Percentiles rank a stretch among this genome's conserved stretches.
Conservation (phyloP, 2,113 vertebrate species). For the Sylvietta virens region DNA sequence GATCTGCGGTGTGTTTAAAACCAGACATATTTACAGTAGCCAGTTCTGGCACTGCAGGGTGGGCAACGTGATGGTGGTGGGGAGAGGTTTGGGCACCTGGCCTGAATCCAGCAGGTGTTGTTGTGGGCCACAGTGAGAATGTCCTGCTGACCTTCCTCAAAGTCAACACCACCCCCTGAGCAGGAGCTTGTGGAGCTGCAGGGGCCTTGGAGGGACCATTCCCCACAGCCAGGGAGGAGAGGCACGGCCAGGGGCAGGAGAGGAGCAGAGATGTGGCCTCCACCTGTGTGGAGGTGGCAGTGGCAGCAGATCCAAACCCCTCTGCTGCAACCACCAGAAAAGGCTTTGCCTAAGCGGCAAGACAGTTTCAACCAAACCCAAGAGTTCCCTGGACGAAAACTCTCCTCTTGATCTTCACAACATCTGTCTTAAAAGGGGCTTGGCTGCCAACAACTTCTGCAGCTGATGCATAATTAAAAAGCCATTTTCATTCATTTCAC, state of each 20-base stretch:
- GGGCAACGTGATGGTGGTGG: fast-evolving
- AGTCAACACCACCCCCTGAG: fast-evolving
- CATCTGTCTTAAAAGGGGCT: not conserved
- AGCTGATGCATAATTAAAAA: constrained; percentile 39
- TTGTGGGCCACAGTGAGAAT: not conserved
- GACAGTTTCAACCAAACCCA: not conserved
- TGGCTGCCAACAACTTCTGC: not conserved
- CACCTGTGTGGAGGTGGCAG: fast-evolving
- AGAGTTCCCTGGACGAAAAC: not conserved
- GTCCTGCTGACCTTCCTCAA: not conserved
- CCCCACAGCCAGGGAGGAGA: not conserved
- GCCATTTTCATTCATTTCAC: constrained; percentile 4
- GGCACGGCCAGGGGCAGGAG: too few species aligned
- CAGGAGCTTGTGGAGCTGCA: not conserved
- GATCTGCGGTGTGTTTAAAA: not conserved
- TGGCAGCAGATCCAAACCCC: not conserved
- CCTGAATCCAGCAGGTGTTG: not conserved
- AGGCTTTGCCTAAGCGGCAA: not conserved
- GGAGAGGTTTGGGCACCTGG: not conserved
- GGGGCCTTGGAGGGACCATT: not conserved
- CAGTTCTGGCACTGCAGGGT: not conserved
- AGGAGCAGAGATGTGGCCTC: not conserved
- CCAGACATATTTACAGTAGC: fast-evolving
- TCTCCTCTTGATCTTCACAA: not conserved
- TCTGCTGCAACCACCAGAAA: not conserved